A percentile compares a stretch with the other conserved stretches of the same genome.
Conservation (phyloP, 2,888 invertebrate genomes). For the Euplexia lucipara region DNA sequence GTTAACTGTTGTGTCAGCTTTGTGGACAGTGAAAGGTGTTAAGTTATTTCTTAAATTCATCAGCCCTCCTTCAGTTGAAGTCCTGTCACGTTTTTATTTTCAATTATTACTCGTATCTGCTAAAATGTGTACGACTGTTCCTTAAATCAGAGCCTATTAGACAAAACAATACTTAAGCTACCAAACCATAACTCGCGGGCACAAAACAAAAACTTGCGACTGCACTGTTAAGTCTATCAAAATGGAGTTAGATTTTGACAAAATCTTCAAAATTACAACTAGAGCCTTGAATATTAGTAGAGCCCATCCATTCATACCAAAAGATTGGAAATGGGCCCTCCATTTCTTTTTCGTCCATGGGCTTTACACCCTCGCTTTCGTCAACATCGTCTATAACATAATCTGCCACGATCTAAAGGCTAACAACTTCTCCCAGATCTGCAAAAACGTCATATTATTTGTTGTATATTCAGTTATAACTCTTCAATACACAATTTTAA, state of each 20-base stretch:
- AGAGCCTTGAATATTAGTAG: conserved; percentile 47
- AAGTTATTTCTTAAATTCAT: no score
- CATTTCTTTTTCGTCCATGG: conserved; percentile 40
- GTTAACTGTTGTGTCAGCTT: no score
- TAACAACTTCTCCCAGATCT: conserved; percentile 55
- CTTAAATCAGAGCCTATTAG: conserved; percentile 35
- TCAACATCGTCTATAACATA: conserved; percentile 53
- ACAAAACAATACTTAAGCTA: conserved; percentile 10
- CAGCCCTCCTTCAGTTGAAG: no score
- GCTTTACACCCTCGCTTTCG: conserved; percentile 15
- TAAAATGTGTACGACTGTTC: no score
- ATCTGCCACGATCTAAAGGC: conserved; percentile 46
- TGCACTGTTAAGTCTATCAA: neutral
- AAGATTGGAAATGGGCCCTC: conserved; percentile 57
- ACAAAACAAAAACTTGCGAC: neutral
- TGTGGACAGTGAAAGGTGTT: no score
- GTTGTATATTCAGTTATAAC: conserved; percentile 43
- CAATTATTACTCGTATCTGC: no score
- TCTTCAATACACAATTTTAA: conserved; percentile 54
- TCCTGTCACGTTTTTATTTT: no score
- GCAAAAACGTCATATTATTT: conserved; percentile 54
- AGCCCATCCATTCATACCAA: conserved; percentile 55
- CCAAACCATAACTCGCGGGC: neutral
- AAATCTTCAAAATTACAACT: conserved; percentile 48
- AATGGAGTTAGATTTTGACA: conserved; percentile 64